Percentiles rank a stretch among this genome's conserved stretches.
Conservation (phyloP, 2,797 vertebrate genomes). For the Euthynnus affinis region DNA sequence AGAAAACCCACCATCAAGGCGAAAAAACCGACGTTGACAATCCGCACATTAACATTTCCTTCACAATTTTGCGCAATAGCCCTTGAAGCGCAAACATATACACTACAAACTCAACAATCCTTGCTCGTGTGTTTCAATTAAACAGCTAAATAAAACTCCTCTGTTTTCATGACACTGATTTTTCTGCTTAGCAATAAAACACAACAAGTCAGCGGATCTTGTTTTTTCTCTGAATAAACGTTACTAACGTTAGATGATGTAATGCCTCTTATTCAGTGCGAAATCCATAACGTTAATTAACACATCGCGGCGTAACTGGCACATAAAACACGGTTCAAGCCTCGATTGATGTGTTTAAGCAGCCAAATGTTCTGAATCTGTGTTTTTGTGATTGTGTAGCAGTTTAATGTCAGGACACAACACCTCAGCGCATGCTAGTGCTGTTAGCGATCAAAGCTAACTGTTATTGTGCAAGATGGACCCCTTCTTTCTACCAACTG, state of each 20-base stretch:
- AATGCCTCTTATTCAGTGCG: conserved; percentile 65
- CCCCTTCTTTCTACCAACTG: conserved; percentile 82
- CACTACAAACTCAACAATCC: conserved; percentile 41
- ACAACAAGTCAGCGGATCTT: conserved; percentile 25
- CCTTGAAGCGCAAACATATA: conserved; percentile 25
- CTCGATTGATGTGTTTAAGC: not conserved
- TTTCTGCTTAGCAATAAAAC: conserved; percentile 8
- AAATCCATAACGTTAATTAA: conserved; percentile 48
- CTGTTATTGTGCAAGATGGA: conserved; percentile 89
- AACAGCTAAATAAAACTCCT: not conserved
- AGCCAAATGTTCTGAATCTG: not conserved
- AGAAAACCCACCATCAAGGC: conserved; percentile 26
- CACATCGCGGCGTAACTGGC: not conserved
- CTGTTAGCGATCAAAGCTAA: conserved; percentile 70
- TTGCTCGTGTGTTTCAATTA: not conserved
- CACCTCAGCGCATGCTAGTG: conserved; percentile 68
- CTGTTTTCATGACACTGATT: conserved; percentile 6
- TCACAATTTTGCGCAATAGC: conserved; percentile 54
- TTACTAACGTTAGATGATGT: conserved; percentile 70
- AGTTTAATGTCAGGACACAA: conserved; percentile 46
- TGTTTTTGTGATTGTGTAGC: conserved; percentile 14
- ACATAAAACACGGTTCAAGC: not conserved
- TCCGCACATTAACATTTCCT: conserved; percentile 55
- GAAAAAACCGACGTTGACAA: conserved; percentile 52
- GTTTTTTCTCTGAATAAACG: conserved; percentile 42